Evolutionary conservation across 2,797 vertebrate genomes (phyloP), one percentile per base, ranked within the genome.

Genomic region (Alauda arvensis): DNA sequence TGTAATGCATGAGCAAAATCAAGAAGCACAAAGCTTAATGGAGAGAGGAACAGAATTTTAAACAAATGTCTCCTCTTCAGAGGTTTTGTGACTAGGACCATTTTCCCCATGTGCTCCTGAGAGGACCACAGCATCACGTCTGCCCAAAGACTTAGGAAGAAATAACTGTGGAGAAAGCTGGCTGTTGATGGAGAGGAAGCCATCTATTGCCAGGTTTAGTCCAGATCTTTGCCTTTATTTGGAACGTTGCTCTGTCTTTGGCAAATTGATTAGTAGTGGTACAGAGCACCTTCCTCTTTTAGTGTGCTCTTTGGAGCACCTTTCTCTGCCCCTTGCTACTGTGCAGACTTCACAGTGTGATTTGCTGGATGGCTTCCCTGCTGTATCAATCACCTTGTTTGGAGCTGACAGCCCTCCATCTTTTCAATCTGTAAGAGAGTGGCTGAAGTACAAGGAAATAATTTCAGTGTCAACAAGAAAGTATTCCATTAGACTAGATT

Each of bases 31-130:
- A 81, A 77, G 17, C 65, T 87, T 57, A 69, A 31, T 14, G 51
- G 34, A 60, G n/a, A 59, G 42, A 68, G 39, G 39, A 66, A 70
- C 18, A 55, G 79, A 88, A 76, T 91, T 85, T 87, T 80, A 78
- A 84, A 71, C 6, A 48, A 68, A 49, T 63, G 4, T 28, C 34
- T 86, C 52, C 43, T 71, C 42, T 62, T 85, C 1, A 5, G 56
- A 72, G 31, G 18, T 66, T 71, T 74, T 72, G 25, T 81, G 45
- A 33, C 19, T 23, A 59, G 15, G 10, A 49, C 26, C 28, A 43
- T 68, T 72, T 80, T 76, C 12, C 14, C 18, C 16, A 7, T 1
- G 3, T 65, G 43, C 15, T 85, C 55, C 46, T 72, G 28, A 72
- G 78, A 72, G 31, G 25, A 52, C 66, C 61, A 60, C 0, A 7